These are phyloP conservation scores for Hyles vespertilio DNA, from an alignment of 1,140 invertebrate genomes.

Conservation along the genomic window DNA sequence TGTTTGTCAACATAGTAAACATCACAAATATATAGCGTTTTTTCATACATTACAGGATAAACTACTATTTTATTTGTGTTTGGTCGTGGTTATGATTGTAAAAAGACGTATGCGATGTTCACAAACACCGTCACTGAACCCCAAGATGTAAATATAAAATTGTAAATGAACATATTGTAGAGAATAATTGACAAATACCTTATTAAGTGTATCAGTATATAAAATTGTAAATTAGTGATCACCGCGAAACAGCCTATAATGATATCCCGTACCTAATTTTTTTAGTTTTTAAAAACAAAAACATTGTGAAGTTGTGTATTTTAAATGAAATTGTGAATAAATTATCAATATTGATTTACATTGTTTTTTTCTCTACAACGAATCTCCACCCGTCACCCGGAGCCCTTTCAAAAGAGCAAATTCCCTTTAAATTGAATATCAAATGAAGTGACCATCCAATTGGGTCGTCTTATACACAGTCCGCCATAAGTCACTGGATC, in stretches of 20 bases:
- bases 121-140: conserved; percentile 33
- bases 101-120: conserved; percentile 6
- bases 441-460: conserved; percentile 63
- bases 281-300: conserved; percentile 72
- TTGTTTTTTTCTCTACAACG: conserved; percentile 19
- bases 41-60: too few relatives aligned
- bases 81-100: too few relatives aligned
- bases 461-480: conserved; percentile 39
- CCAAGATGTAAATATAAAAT: conserved; percentile 63
- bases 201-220: conserved; percentile 45
- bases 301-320: conserved; percentile 76
- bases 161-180: conserved; percentile 63
- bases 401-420: conserved; percentile 6
- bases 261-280: conserved; percentile 71
- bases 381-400: not conserved
- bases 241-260: conserved; percentile 60
- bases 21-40: not conserved
- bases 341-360: conserved; percentile 75
- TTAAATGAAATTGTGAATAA: conserved; percentile 76
- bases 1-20: conserved; percentile 38
- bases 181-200: conserved; percentile 41
- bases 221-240: conserved; percentile 63
- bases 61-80: too few relatives aligned
- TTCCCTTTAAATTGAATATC: conserved; percentile 37
- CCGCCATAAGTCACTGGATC: conserved; percentile 68